Base-by-base conservation (phyloP, 2,888 invertebrate species). In the Sceliomorpha sp. region DNA sequence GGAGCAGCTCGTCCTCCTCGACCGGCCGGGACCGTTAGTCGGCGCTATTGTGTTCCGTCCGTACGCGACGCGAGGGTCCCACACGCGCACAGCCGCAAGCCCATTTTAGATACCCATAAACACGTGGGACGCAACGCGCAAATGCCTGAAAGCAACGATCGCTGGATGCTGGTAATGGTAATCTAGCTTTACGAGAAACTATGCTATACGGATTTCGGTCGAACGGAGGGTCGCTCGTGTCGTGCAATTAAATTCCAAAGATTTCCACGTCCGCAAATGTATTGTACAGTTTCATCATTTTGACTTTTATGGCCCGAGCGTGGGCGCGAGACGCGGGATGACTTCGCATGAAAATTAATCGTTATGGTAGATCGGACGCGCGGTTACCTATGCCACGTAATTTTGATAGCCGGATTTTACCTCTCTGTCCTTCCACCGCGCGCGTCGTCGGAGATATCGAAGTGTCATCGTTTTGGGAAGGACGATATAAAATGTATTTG, bases 21-120 rank as follows among this genome's bases (percentile, higher is more conserved):
- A 37, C 44, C n/a, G n/a, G 40, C 34, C 32, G 40, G 73, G 70
- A 78, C 81, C 79, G 79, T 80, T 83, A 79, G 40, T 66, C 72
- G 67, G 44, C 55, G 69, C 71, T 67, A 74, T 75, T 77, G 71
- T 75, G 55, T 66, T 53, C 66, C 64, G 72, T 67, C 75, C 73
- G 58, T 69, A 73, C 73, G 73, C 74, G 66, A 73, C 68, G 63
- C 69, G 67, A 73, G 70, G n/a, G 3, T 60, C 73, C 58, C 56
- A 70, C 73, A 72, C 70, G 51, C 67, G 45, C 56, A 40, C 48
- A 51, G 31, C 37, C 29, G 29, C 32, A 1, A 8, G 32, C 36
- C 60, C 39, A 44, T 31, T 48, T 42, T 37, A 51, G 48, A 37
- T 50, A 59, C 24, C 64, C 55, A 71, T 69, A 71, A 71, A 73